Base-by-base conservation (phyloP, 2,888 invertebrate species). In the Baccha elongata region DNA sequence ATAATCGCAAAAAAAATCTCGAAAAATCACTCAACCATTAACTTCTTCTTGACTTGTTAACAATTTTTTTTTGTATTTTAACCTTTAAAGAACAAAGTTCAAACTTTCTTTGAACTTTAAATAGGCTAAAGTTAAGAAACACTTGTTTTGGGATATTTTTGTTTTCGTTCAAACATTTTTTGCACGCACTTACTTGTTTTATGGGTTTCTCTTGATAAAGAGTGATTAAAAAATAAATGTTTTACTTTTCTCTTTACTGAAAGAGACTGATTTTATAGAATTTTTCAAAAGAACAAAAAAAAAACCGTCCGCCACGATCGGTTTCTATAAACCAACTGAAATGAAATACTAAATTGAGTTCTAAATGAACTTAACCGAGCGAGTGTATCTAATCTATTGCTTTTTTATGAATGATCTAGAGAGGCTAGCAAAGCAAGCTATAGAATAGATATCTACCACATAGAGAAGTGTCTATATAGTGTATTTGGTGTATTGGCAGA, bases 281-380 rank as follows among this genome's bases (percentile, higher is more conserved):
- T 8, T 32, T 40, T 13, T 13, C 13, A 3, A 62, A 65, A 48
- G 42, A 42, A 4, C n/a, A n/a, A n/a, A 58, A 32, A 62, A 69
- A 7, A 71, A 50, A 76, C 71, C 86, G 84, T 87, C 88, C 88
- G 87, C 85, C 86, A 76, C 85, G 85, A 64, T 72, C 85, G 85
- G 86, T 86, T 86, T 85, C 74, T 86, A 86, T 86, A 65, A 85
- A 85, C 75, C 67, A 87, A 89, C 89, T 89, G 88, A 88, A 85
- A 68, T 4, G 5, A n/a, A n/a, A 40, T 13, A 3, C 13, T 13
- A 40, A 40, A 3, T 6, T 53, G 17, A 52, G n/a, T 17, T 4
- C 1, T 35, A 32, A 35, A 37, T 21, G 10, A 55, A 35, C 37
- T 37, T 53, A 29, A n/a, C n/a, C 13, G 4, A 21, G 3, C 7